phyloP scores from a whole-genome alignment of 1,140 invertebrate species.

The Hyphantria cunea region DNA sequence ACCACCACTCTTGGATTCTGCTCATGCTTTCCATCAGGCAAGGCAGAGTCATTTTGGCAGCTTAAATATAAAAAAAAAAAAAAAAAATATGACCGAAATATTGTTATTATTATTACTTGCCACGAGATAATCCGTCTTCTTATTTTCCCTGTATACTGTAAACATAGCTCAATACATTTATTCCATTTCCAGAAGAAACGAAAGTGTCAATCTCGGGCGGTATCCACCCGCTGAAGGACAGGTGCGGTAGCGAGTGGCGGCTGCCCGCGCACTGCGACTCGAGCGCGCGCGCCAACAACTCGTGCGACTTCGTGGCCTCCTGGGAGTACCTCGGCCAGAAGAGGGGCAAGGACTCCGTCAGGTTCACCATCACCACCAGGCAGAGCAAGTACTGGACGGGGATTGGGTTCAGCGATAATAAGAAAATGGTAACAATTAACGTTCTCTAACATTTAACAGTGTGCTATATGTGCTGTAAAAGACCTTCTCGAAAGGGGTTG shows the following conservation, averaged over 20 bases:
- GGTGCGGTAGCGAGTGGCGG: conserved; percentile 90
- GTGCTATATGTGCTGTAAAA: no score
- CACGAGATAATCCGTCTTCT: no score
- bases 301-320: conserved; percentile 91
- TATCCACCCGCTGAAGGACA: conserved; percentile 66
- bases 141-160: no score
- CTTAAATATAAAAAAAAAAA: no score
- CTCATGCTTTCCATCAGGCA: no score
- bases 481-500: no score
- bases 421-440: conserved; percentile 88
- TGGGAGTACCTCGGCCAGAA: conserved; percentile 91
- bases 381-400: conserved; percentile 95
- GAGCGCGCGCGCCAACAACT: conserved; percentile 84
- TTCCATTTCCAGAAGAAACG: conserved; percentile 69
- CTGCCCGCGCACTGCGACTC: conserved; percentile 88
- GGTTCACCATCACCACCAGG: conserved; percentile 93
- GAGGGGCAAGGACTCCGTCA: conserved; percentile 87
- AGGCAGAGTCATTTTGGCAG: no score
- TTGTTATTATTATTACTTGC: no score
- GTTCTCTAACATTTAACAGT: no score
- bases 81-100: no score
- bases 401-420: conserved; percentile 94
- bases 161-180: no score
- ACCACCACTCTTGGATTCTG: no score
- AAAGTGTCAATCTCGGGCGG: conserved; percentile 58